Base-by-base conservation (phyloP, 2,797 vertebrate genomes). In the Macroramphosus scolopax region DNA sequence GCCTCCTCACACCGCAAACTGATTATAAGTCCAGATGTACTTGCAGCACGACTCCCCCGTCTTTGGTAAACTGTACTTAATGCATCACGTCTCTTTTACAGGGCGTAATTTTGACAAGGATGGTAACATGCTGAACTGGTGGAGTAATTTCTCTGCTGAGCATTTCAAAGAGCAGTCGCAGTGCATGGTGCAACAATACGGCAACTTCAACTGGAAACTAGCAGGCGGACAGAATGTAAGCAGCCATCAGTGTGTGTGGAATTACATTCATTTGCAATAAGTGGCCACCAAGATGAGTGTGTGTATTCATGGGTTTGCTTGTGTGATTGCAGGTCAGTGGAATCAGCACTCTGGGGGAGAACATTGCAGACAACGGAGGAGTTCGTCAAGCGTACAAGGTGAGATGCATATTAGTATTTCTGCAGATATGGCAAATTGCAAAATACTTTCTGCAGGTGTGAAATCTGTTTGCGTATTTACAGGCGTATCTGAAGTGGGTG, bases 51-150 rank as follows among this genome's bases (percentile, higher is more conserved):
- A 3, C 20, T 22, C 20, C 3, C 20, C 17, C 20, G 11, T n/a
- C 13, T 38, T 22, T 38, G 14, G 20, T 22, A 22, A 22, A 22
- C n/a, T 26, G 25, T 9, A 16, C 10, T 22, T 37, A 13, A 35
- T 35, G 22, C 1, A 8, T 25, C 28, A 0, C 67, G 20, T 6
- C 20, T 6, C 6, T 41, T 80, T 66, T 72, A 37, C 82, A 99
- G 96, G 96, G 8, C 90, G 95, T 30, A 98, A 98, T 84, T 99
- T 96, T 31, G 96, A 99, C 83, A 93, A 94, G 72, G 89, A 97
- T 0, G 95, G 96, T 11, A 99, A 98, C 52, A 95, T 98, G 95
- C 73, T 94, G 39, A 95, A 98, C 72, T 98, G 96, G 96, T 98
- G 96, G 95, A 98, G 94, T 70, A 95, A 96, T 77, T 95, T 91